Evolutionary conservation across 2,113 vertebrate genomes (phyloP).

Genomic region (Caloenas nicobarica): DNA sequence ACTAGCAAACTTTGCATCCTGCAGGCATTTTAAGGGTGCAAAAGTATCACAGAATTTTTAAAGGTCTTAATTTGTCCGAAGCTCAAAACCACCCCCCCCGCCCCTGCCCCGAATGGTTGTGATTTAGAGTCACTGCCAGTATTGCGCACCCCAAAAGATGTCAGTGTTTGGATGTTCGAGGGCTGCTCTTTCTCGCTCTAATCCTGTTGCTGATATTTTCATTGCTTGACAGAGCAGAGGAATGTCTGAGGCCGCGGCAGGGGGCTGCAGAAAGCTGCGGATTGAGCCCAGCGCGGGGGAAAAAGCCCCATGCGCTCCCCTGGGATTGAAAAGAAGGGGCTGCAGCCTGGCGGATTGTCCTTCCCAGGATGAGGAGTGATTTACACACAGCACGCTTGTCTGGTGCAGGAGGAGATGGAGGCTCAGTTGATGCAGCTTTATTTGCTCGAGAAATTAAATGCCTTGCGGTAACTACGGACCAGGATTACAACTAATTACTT

Average conservation of each 20-base stretch:
- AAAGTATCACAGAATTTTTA: background rate
- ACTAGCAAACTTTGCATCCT: background rate
- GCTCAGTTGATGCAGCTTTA: background rate
- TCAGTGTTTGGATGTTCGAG: background rate
- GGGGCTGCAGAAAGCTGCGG: background rate
- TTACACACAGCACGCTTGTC: background rate
- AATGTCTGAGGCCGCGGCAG: constrained; percentile 46
- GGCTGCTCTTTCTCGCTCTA: background rate
- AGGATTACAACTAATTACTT: background rate
- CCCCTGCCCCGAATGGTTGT: accelerated
- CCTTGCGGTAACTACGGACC: background rate
- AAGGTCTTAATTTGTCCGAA: background rate
- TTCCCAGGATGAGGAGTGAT: background rate
- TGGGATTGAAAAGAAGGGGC: background rate
- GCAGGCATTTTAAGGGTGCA: background rate
- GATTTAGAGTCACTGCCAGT: background rate
- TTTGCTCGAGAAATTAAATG: background rate
- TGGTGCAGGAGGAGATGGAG: background rate
- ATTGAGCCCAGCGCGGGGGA: background rate
- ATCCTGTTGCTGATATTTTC: background rate
- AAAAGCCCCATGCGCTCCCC: background rate
- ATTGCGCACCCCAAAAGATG: background rate
- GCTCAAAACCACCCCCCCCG: background rate
- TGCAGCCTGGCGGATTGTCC: background rate
- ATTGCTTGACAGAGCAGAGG: constrained; percentile 47